Conservation (phyloP, 2,888 invertebrate species). For the Sarcophaga rosellei region DNA sequence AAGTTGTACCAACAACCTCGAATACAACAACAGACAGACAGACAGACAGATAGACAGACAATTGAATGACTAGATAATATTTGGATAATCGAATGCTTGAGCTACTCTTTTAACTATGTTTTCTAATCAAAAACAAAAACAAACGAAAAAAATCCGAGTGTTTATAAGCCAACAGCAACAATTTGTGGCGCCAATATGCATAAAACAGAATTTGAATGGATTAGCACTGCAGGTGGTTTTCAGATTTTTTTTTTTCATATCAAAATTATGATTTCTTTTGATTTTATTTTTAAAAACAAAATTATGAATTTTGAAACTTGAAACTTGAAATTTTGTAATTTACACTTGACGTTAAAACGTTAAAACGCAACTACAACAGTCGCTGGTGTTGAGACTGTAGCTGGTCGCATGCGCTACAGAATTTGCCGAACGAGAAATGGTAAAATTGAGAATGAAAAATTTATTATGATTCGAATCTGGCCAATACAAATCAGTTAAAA, state of each 20-base stretch:
- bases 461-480: constrained; percentile 48
- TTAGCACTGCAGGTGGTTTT: constrained; percentile 65
- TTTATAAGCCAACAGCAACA: background rate
- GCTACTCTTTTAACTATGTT: background rate
- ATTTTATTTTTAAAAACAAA: constrained; percentile 39
- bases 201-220: constrained; percentile 47
- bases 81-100: background rate
- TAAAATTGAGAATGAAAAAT: constrained; percentile 43
- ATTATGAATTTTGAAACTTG: constrained; percentile 65
- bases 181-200: constrained; percentile 59
- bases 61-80: background rate
- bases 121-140: background rate
- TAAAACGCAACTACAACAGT: background rate
- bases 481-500: constrained; percentile 53
- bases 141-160: background rate
- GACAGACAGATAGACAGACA: background rate
- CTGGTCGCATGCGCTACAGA: background rate
- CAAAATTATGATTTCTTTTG: constrained; percentile 6
- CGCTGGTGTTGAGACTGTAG: background rate
- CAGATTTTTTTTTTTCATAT: constrained; percentile 32
- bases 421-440: constrained; percentile 41
- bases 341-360: constrained; percentile 56
- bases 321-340: constrained; percentile 65
- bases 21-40: too few species aligned
- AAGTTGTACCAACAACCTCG: constrained; percentile 29